Percentiles rank a stretch among this genome's conserved stretches.
phyloP scores from a whole-genome alignment of 1,140 invertebrate species.

The Oedothorax gibbosus region DNA sequence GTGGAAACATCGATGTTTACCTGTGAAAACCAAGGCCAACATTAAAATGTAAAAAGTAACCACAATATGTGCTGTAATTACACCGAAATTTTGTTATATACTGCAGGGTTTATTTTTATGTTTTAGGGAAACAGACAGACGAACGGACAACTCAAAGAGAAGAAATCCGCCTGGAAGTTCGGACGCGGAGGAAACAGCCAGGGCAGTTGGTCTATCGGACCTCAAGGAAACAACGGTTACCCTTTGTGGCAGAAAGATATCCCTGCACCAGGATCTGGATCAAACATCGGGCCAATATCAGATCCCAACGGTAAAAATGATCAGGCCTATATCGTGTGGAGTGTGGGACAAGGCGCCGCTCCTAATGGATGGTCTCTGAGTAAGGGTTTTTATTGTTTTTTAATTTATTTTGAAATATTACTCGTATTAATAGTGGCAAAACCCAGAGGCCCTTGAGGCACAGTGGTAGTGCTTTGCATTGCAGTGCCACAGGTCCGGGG shows the following conservation, averaged over 20 bases:
- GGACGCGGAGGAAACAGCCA: constrained; percentile 40
- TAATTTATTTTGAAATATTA: background rate
- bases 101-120: background rate
- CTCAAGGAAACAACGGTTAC: constrained; percentile 3
- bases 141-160: constrained; percentile 28
- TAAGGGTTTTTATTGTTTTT: background rate
- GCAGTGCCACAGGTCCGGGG: too few species aligned
- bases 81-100: too few species aligned
- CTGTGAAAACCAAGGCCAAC: too few species aligned
- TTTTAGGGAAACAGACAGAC: background rate
- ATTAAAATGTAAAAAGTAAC: too few species aligned
- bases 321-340: constrained; percentile 43
- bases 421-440: too few species aligned
- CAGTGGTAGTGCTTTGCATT: too few species aligned
- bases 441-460: too few species aligned
- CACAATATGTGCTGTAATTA: too few species aligned
- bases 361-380: constrained; percentile 35
- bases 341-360: constrained; percentile 23
- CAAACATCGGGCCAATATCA: background rate
- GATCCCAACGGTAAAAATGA: constrained; percentile 19
- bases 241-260: constrained; percentile 37
- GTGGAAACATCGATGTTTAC: too few species aligned
- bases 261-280: background rate
- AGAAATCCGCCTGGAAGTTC: constrained; percentile 53
- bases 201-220: constrained; percentile 19